Evolutionary conservation across 2,113 vertebrate species (phyloP).

Genomic region (Lasiurus cinereus): DNA sequence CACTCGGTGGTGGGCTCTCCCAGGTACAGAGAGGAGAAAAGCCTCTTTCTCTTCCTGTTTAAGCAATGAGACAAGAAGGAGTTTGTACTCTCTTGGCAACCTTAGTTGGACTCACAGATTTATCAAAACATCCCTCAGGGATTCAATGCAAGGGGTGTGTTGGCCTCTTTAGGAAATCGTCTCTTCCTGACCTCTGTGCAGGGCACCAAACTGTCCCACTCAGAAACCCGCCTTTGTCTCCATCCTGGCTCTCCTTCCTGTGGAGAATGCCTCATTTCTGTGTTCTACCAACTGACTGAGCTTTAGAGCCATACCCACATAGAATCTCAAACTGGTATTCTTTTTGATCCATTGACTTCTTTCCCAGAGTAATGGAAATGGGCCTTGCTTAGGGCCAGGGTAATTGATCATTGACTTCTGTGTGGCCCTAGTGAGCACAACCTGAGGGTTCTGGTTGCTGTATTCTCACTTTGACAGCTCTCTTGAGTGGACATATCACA

Average conservation of each 20-base stretch:
- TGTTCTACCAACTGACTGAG: background rate
- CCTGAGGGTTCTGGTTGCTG: constrained; percentile 48
- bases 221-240: background rate
- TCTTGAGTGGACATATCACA: background rate
- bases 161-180: background rate
- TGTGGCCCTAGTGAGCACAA: constrained; percentile 64
- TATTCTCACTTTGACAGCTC: constrained; percentile 22
- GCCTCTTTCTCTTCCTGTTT: background rate
- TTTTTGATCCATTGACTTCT: constrained; percentile 24
- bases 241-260: accelerated
- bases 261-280: background rate
- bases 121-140: background rate
- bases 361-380: constrained; percentile 34
- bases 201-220: background rate
- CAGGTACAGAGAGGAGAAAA: background rate
- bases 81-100: background rate
- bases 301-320: background rate
- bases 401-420: constrained; percentile 62
- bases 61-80: background rate
- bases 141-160: background rate
- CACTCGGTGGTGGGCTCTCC: background rate
- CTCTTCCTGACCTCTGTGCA: background rate
- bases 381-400: background rate
- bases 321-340: background rate
- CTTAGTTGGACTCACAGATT: background rate